Percentiles rank a stretch among this genome's conserved stretches.
phyloP scores from a whole-genome alignment of 2,113 vertebrate species.

The Pygathrix nemaeus region DNA sequence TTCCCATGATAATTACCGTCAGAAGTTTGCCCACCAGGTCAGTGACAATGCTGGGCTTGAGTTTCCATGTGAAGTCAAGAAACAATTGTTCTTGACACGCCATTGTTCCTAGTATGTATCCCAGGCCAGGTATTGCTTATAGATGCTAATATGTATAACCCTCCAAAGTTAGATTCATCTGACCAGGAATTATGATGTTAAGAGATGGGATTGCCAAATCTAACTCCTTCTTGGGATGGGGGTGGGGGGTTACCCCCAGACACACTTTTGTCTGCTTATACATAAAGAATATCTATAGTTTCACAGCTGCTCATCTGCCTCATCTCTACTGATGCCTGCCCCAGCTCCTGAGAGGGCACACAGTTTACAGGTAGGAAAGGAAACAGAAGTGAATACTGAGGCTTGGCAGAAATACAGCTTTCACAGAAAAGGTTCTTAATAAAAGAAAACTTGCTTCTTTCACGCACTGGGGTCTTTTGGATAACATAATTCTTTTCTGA shows the following conservation, averaged over 20 bases:
- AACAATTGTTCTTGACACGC: background rate
- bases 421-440: constrained; percentile 21
- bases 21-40: background rate
- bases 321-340: background rate
- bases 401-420: background rate
- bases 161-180: background rate
- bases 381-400: background rate
- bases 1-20: background rate
- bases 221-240: background rate
- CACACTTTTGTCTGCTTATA: background rate
- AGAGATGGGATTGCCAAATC: background rate
- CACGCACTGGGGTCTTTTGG: background rate
- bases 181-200: background rate
- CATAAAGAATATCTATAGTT: background rate
- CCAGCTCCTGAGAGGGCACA: background rate
- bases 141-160: background rate
- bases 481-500: constrained; percentile 3
- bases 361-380: background rate
- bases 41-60: background rate
- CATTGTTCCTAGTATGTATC: background rate
- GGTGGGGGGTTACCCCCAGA: background rate
- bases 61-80: background rate
- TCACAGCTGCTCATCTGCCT: background rate
- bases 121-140: background rate
- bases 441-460: constrained; percentile 15